Base-by-base conservation (phyloP, 2,113 vertebrate species). In the Phainopepla nitens region DNA sequence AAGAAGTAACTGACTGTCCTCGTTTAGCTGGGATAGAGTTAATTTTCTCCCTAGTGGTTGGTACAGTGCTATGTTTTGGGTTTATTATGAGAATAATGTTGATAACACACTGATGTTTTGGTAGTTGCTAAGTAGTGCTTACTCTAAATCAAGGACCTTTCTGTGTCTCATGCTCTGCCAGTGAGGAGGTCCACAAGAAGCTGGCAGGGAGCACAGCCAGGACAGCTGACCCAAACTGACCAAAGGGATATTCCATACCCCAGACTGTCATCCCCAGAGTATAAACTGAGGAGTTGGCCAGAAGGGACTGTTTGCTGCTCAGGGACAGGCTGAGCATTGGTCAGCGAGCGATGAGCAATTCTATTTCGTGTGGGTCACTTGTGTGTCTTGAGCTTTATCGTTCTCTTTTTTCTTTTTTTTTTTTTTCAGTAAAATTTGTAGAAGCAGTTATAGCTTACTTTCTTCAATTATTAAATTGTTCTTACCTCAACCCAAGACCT, bases 41-140 rank as follows among this genome's bases (percentile, higher is more conserved):
- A 45, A 76, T 69, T 77, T 77, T 69, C 35, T 70, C 69, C 62
- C 35, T 49, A 70, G 49, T 33, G 33, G 71, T 13, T 77, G 71
- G 29, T 83, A 42, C 47, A 70, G 41, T 36, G 41, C 54, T 49
- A 22, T 70, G 42, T 28, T 90, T 70, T 42, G 71, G 31, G 71
- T 90, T 77, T 70, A 77, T 77, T 90, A 49, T 77, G 49, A 83
- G 31, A 83, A 83, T 28, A 83, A 77, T 12, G 49, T 77, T 77
- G 71, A 77, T 77, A 77, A 33, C 35, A 77, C 56, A 28, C 41
- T 70, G 35, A 56, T 90, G 79, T 90, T 83, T 69, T 83, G 72
- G 62, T 42, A 20, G 79, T 83, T 83, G 79, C 87, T 90, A 82
- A 69, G 87, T 49, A 90, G 49, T 49, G 21, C 62, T 70, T 62